Percentiles rank a stretch among this genome's conserved stretches.
phyloP scores from a whole-genome alignment of 2,113 vertebrate species.

The Pandion haliaetus region DNA sequence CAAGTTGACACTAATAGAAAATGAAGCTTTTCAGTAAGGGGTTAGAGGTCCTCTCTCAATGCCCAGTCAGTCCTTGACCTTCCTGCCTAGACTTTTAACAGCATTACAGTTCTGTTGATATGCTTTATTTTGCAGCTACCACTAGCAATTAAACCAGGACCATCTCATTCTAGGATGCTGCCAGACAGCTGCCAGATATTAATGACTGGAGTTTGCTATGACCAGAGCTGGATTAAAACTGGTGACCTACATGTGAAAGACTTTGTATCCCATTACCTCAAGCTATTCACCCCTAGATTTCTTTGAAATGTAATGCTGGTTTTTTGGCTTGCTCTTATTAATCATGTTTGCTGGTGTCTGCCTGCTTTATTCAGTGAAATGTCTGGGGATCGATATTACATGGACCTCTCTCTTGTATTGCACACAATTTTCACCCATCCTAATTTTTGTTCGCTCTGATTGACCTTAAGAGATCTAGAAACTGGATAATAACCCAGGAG shows the following conservation, averaged over 20 bases:
- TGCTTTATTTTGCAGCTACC: background rate
- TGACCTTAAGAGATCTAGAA: constrained; percentile 37
- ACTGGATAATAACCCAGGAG: constrained; percentile 22
- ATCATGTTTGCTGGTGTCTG: background rate
- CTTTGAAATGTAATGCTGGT: constrained; percentile 2
- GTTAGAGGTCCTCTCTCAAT: background rate
- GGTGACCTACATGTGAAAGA: constrained; percentile 36
- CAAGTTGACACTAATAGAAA: background rate
- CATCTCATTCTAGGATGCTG: background rate
- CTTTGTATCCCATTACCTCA: constrained; percentile 32
- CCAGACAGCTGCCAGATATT: background rate
- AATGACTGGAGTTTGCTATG: background rate
- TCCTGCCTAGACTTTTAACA: background rate
- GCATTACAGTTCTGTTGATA: background rate
- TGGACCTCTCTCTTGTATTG: background rate
- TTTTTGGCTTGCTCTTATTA: background rate
- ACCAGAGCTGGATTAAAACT: constrained; percentile 3
- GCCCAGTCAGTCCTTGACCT: constrained; percentile 11
- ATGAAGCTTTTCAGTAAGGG: background rate
- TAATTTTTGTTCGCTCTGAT: background rate
- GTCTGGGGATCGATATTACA: background rate
- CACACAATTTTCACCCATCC: background rate
- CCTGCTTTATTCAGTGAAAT: background rate
- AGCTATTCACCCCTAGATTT: background rate
- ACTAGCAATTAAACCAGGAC: background rate